Evolutionary conservation across 2,888 invertebrate species (phyloP).

Genomic region (Cynaeus angustus): DNA sequence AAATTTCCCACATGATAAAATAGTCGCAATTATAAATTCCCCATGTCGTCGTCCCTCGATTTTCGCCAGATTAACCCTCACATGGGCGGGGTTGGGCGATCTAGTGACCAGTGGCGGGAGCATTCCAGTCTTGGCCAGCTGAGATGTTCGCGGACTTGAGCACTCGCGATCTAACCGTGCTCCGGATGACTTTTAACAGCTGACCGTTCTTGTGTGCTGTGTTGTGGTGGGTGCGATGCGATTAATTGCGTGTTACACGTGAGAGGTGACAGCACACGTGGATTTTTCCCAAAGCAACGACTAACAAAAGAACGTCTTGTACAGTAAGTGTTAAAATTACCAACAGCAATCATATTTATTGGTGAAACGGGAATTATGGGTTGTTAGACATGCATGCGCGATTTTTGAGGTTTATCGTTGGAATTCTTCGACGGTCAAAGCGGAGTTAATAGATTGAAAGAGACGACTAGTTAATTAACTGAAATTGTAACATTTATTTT

Average conservation of each 20-base stretch:
- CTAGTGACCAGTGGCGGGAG: conserved; percentile 50
- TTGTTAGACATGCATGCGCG: conserved; percentile 6
- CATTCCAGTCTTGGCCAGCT: conserved; percentile 55
- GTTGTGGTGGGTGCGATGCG: conserved; percentile 16
- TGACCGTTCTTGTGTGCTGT: conserved; percentile 28
- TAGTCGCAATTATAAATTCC: conserved; percentile 1
- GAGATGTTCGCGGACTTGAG: conserved; percentile 57
- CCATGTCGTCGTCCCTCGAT: conserved; percentile 1
- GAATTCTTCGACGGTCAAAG: conserved; percentile 1
- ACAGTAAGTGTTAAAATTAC: no score
- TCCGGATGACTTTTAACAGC: conserved; percentile 58
- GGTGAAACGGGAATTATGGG: neutral
- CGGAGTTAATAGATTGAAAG: neutral
- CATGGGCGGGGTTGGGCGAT: conserved; percentile 40
- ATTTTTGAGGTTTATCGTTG: conserved; percentile 12
- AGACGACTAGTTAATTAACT: neutral
- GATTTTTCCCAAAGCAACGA: neutral
- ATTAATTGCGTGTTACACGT: neutral
- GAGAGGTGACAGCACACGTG: neutral
- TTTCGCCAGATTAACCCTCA: conserved; percentile 38
- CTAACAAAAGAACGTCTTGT: neutral
- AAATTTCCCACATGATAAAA: conserved; percentile 4
- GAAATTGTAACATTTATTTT: neutral
- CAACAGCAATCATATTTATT: neutral
- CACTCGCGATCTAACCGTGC: conserved; percentile 65